phyloP scores from a whole-genome alignment of 2,113 vertebrate species.

The Euleptes europaea region DNA sequence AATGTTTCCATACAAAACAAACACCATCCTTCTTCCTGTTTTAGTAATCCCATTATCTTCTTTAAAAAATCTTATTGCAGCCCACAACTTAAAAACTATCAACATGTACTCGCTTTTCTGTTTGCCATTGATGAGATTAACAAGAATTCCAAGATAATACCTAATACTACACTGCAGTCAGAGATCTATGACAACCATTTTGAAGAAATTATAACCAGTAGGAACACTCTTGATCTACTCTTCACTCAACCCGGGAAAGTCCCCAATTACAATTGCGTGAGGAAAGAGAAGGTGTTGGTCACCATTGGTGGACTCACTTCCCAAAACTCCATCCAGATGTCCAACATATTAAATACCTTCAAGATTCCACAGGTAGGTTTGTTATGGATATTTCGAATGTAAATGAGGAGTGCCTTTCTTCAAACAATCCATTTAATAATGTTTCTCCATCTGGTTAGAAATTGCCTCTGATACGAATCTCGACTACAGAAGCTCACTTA shows the following conservation, averaged over 20 bases:
- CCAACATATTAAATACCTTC: not conserved
- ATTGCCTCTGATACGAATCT: no score
- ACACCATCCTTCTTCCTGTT: no score
- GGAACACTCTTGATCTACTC: not conserved
- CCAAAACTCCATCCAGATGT: not conserved
- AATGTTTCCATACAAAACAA: no score
- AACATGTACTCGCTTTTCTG: not conserved
- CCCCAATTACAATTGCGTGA: not conserved
- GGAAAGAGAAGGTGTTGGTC: not conserved
- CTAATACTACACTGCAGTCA: not conserved
- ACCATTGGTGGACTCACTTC: not conserved
- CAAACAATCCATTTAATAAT: no score
- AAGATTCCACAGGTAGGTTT: slow-evolving; percentile 1
- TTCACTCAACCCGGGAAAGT: not conserved
- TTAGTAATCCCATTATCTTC: no score
- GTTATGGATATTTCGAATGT: not conserved
- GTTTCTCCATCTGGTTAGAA: no score
- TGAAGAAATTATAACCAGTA: not conserved
- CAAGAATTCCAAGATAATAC: not conserved
- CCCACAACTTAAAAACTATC: not conserved
- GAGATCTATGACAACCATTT: not conserved
- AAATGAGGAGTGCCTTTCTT: no score
- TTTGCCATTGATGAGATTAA: not conserved
- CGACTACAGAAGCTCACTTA: no score
- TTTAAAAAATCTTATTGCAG: not conserved